Conservation (phyloP, 1,140 invertebrate genomes). For the Saccostrea glomerata region DNA sequence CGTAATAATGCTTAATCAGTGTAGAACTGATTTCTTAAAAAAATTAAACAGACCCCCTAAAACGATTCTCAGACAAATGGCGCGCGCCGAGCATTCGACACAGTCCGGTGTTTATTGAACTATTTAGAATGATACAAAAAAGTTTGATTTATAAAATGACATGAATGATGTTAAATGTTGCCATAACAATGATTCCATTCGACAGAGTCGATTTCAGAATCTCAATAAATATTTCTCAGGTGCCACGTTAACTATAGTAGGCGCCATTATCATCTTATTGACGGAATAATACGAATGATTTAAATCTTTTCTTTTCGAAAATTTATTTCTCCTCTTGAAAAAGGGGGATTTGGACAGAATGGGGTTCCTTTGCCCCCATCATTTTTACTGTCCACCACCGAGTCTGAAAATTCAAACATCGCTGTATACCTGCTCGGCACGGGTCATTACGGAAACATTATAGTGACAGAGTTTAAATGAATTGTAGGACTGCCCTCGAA, state of each 20-base stretch:
- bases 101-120: background rate
- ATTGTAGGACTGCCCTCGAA: slow-evolving; percentile 1
- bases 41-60: background rate
- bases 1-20: slow-evolving; percentile 10
- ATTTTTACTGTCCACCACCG: background rate
- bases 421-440: background rate
- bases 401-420: background rate
- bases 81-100: slow-evolving; percentile 30
- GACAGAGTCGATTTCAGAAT: background rate
- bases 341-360: background rate
- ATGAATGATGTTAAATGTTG: slow-evolving; percentile 29
- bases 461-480: background rate
- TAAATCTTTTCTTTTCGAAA: slow-evolving; percentile 27
- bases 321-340: background rate
- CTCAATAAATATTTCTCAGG: slow-evolving; percentile 20
- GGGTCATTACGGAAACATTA: background rate
- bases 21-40: background rate
- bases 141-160: slow-evolving; percentile 32
- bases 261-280: slow-evolving; percentile 23
- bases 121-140: slow-evolving; percentile 17
- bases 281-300: slow-evolving; percentile 20
- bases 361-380: slow-evolving; percentile 1
- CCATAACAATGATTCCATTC: slow-evolving; percentile 24
- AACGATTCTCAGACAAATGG: slow-evolving; percentile 18
- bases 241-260: background rate